Evolutionary conservation across 1,140 invertebrate species (phyloP).

Genomic region (Drosophila repleta): DNA sequence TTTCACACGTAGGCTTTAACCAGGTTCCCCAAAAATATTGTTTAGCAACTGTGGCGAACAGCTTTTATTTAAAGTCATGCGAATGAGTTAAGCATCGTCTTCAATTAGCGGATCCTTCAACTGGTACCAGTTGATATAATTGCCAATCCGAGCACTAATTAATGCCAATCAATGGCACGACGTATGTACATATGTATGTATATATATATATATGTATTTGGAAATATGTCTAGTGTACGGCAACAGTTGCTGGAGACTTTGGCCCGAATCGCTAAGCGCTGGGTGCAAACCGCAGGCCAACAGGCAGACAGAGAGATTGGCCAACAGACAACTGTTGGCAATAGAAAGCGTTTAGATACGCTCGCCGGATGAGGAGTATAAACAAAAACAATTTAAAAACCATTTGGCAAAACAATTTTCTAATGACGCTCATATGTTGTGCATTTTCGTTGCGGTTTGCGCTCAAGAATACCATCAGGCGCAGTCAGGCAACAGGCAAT

Average conservation of each 20-base stretch:
- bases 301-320: slow-evolving; percentile 26
- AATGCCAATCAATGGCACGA: slow-evolving; percentile 62
- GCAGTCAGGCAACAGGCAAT: slow-evolving; percentile 20
- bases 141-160: slow-evolving; percentile 62
- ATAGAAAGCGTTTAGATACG: slow-evolving; percentile 63
- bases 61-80: slow-evolving; percentile 27
- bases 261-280: slow-evolving; percentile 55
- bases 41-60: slow-evolving; percentile 53
- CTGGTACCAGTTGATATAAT: slow-evolving; percentile 76
- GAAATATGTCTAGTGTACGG: neutral
- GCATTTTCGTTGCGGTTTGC: slow-evolving; percentile 78
- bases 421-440: slow-evolving; percentile 77
- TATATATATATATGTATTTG: neutral
- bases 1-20: slow-evolving; percentile 34
- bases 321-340: slow-evolving; percentile 67
- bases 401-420: slow-evolving; percentile 82
- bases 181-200: neutral
- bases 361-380: slow-evolving; percentile 57
- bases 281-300: slow-evolving; percentile 55
- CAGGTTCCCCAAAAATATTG: slow-evolving; percentile 36
- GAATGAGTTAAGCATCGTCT: slow-evolving; percentile 38
- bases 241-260: slow-evolving; percentile 67
- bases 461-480: slow-evolving; percentile 37
- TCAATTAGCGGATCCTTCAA: slow-evolving; percentile 76
- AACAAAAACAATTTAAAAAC: slow-evolving; percentile 79